Evolutionary conservation across 2,113 vertebrate species (phyloP).

Genomic region (Ibidorhyncha struthersii): DNA sequence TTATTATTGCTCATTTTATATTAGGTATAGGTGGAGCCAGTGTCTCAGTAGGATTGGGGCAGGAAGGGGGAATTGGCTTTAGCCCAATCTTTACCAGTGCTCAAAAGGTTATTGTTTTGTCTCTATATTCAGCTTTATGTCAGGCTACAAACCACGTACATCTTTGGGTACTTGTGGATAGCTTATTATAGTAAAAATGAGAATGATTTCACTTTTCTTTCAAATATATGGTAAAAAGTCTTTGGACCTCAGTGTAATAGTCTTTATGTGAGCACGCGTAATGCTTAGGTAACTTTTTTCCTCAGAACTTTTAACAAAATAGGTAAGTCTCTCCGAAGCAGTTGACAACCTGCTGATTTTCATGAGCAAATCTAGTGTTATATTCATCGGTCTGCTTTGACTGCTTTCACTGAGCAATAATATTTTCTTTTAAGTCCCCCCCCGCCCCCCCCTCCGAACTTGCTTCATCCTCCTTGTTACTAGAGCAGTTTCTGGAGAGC

Average conservation of each 20-base stretch:
- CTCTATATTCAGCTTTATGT: not conserved
- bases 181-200: not conserved
- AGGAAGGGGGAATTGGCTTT: not conserved
- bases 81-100: not conserved
- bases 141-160: not conserved
- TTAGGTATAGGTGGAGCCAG: not conserved
- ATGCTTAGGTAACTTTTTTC: not conserved
- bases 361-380: fast-evolving
- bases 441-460: not conserved
- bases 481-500: not conserved
- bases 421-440: not conserved
- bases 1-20: not conserved
- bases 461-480: not conserved
- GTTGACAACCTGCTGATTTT: not conserved
- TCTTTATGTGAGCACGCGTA: not conserved
- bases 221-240: not conserved
- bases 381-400: not conserved
- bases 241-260: not conserved
- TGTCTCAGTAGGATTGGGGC: not conserved
- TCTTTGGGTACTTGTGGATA: not conserved
- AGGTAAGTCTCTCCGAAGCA: not conserved
- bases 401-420: not conserved
- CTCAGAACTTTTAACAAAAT: not conserved
- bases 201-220: not conserved
- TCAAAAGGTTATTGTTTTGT: not conserved